phyloP scores from a whole-genome alignment of 2,797 vertebrate species.

The Scarus forsteni region DNA sequence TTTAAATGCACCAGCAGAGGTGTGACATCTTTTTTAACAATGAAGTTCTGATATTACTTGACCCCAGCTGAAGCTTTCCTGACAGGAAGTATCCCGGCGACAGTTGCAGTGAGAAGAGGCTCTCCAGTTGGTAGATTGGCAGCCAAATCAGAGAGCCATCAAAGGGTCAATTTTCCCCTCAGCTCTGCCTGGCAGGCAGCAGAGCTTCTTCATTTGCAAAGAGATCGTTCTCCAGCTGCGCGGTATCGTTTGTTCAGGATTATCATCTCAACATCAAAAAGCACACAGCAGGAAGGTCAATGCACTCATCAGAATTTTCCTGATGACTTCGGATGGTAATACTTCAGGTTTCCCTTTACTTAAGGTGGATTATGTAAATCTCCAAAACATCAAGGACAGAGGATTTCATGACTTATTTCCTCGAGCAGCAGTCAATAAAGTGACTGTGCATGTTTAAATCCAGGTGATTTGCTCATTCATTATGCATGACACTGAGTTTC shows the following conservation, averaged over 20 bases:
- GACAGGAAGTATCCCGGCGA: no score
- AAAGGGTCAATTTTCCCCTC: not conserved
- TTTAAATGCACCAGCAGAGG: no score
- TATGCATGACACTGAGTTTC: constrained; percentile 7
- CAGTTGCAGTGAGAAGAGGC: no score
- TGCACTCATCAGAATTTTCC: constrained; percentile 29
- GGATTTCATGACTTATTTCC: constrained; percentile 22
- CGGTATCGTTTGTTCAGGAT: constrained; percentile 12
- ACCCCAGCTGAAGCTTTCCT: no score
- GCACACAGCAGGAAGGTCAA: constrained; percentile 2
- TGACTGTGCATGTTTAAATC: constrained; percentile 33
- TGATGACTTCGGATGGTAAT: constrained; percentile 21
- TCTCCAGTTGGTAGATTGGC: no score
- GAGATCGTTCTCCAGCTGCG: constrained; percentile 12
- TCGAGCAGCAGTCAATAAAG: constrained; percentile 30
- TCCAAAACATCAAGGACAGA: constrained; percentile 23
- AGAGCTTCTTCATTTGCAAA: not conserved
- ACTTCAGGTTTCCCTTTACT: not conserved
- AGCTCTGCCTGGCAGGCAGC: constrained; percentile 20
- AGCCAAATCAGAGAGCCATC: no score
- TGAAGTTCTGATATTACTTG: no score
- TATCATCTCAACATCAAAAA: constrained; percentile 21
- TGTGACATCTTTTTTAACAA: no score
- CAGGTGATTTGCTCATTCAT: constrained; percentile 41
- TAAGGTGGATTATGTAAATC: constrained; percentile 57